A percentile compares a stretch with the other conserved stretches of the same genome.
phyloP scores from a whole-genome alignment of 2,888 invertebrate species.

The Rhyacophila evoluta region DNA sequence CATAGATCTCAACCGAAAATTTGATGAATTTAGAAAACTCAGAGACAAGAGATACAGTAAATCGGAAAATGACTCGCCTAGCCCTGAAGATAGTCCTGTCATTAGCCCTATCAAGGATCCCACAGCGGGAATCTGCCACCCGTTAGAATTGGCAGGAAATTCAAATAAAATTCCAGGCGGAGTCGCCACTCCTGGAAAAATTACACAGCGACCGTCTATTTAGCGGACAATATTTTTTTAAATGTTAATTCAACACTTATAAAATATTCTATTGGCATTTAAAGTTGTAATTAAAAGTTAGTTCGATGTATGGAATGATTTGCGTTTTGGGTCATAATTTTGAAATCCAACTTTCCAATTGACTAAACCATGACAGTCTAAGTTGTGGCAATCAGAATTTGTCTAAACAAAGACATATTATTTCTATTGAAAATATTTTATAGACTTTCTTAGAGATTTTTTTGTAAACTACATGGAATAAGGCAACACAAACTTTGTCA shows the following conservation, averaged over 20 bases:
- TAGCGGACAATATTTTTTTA: slow-evolving; percentile 36
- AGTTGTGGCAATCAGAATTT: no score
- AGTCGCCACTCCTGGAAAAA: slow-evolving; percentile 45
- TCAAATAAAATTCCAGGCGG: slow-evolving; percentile 33
- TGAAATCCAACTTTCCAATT: no score
- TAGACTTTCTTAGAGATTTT: no score
- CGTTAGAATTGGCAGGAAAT: slow-evolving; percentile 38
- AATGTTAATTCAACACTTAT: not conserved
- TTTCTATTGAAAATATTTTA: no score
- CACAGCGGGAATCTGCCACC: slow-evolving; percentile 42
- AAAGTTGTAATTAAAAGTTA: no score
- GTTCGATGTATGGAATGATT: not conserved
- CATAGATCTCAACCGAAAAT: slow-evolving; percentile 68
- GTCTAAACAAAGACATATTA: no score
- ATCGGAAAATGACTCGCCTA: slow-evolving; percentile 51
- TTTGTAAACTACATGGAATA: no score
- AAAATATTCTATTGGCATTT: no score
- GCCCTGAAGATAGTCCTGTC: slow-evolving; percentile 49
- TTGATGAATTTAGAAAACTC: slow-evolving; percentile 70
- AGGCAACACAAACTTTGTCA: no score
- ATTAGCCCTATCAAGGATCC: slow-evolving; percentile 50
- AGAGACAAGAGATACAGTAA: slow-evolving; percentile 59
- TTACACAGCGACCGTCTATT: slow-evolving; percentile 51
- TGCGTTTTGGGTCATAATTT: no score
- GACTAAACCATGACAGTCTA: no score